Conservation (phyloP, 2,113 vertebrate species). For the Girardinichthys multiradiatus region DNA sequence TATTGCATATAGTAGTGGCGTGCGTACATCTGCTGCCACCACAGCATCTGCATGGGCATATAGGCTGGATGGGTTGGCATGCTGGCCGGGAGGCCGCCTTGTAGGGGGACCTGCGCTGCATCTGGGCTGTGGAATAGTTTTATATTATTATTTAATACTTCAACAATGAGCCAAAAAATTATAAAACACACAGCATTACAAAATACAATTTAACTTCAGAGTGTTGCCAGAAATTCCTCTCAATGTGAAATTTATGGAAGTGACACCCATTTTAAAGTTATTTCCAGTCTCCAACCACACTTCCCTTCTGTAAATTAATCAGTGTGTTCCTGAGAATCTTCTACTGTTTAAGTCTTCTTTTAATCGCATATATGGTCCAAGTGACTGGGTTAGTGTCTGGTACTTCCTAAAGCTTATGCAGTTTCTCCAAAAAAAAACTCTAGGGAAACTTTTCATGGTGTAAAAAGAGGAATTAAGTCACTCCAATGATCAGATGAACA, state of each 20-base stretch:
- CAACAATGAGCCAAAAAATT: not conserved
- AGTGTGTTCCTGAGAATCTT: not conserved
- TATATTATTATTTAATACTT: not conserved
- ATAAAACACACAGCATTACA: not conserved
- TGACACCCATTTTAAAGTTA: not conserved
- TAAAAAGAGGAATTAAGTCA: not conserved
- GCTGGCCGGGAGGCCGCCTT: constrained; percentile 79
- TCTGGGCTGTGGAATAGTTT: constrained; percentile 68
- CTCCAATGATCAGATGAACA: no score
- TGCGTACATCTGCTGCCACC: constrained; percentile 98
- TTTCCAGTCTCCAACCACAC: no score
- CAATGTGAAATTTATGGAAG: not conserved
- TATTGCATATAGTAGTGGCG: constrained; percentile 98
- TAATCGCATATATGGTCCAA: not conserved
- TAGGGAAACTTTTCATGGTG: not conserved
- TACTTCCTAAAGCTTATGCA: not conserved
- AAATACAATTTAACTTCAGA: not conserved
- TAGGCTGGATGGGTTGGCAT: constrained; percentile 86
- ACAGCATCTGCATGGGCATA: constrained; percentile 91
- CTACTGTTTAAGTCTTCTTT: not conserved
- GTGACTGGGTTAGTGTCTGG: not conserved
- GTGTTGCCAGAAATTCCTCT: not conserved
- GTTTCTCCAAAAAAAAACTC: not conserved
- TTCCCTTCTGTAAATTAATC: not conserved
- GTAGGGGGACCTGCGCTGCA: constrained; percentile 81